Evolutionary conservation across 2,888 invertebrate species (phyloP).

Genomic region (Callyntrura guangdongensis): DNA sequence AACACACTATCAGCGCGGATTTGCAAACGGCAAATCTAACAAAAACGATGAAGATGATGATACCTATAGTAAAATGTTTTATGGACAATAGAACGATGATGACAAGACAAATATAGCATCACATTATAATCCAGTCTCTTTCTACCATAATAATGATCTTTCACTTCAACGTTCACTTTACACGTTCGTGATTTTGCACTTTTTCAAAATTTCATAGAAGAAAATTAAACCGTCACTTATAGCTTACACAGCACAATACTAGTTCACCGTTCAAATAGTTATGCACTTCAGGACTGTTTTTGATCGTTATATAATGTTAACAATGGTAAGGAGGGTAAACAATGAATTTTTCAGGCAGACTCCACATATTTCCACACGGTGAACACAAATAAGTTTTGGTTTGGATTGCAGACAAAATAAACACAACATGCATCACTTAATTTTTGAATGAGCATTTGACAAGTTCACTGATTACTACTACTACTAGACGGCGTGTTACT

Average conservation of each 20-base stretch:
- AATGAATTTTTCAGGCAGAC: background rate
- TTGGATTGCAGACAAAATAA: too few relatives aligned
- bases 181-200: constrained; percentile 35
- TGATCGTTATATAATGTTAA: background rate
- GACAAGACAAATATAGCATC: constrained; percentile 10
- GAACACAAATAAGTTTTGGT: background rate
- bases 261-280: too few relatives aligned
- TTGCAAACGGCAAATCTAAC: background rate
- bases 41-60: background rate
- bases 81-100: constrained; percentile 1
- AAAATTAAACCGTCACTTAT: background rate
- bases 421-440: too few relatives aligned
- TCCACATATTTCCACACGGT: too few relatives aligned
- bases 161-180: background rate
- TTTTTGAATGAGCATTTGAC: background rate
- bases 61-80: background rate
- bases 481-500: background rate
- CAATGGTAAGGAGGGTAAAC: background rate
- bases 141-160: background rate
- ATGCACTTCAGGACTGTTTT: too few relatives aligned
- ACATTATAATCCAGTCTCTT: too few relatives aligned
- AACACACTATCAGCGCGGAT: background rate
- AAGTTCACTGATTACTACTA: background rate
- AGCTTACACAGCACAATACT: background rate
- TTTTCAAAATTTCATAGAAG: background rate